Evolutionary conservation across 2,113 vertebrate species (phyloP).

Genomic region (Platichthys stellatus): DNA sequence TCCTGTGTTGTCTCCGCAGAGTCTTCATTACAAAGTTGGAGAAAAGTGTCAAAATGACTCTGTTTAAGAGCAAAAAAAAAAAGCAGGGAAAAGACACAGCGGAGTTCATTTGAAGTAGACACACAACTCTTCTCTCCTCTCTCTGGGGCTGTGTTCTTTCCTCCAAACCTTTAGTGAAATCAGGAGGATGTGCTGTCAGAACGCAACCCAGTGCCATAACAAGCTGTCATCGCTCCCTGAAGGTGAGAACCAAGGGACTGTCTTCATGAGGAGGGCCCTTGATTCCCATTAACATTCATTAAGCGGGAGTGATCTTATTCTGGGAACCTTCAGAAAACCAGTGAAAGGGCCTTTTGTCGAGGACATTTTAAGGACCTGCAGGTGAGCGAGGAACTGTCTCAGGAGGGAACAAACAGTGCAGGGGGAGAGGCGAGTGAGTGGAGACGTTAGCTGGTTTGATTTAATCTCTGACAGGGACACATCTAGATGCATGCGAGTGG

Average conservation of each 20-base stretch:
- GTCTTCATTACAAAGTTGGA: conserved; percentile 10
- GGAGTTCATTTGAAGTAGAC: conserved; percentile 4
- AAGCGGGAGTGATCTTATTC: conserved; percentile 6
- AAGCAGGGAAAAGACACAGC: not conserved
- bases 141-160: not conserved
- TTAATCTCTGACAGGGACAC: not conserved
- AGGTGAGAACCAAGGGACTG: conserved; percentile 49
- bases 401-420: not conserved
- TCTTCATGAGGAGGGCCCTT: conserved; percentile 22
- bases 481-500: not conserved
- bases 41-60: conserved; percentile 6
- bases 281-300: conserved; percentile 54
- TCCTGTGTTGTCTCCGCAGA: not conserved
- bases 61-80: not conserved
- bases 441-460: not conserved
- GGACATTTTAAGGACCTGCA: not conserved
- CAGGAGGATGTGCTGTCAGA: conserved; percentile 24
- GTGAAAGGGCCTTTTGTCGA: conserved; percentile 11
- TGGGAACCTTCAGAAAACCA: not conserved
- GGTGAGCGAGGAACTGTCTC: not conserved
- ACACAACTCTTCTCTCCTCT: not conserved
- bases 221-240: conserved; percentile 54
- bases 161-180: conserved; percentile 36
- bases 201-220: conserved; percentile 19
- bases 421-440: not conserved